These are phyloP conservation scores for Toxotes lorentzi DNA, from an alignment of 2,797 vertebrate genomes.

Conservation along the genomic window DNA sequence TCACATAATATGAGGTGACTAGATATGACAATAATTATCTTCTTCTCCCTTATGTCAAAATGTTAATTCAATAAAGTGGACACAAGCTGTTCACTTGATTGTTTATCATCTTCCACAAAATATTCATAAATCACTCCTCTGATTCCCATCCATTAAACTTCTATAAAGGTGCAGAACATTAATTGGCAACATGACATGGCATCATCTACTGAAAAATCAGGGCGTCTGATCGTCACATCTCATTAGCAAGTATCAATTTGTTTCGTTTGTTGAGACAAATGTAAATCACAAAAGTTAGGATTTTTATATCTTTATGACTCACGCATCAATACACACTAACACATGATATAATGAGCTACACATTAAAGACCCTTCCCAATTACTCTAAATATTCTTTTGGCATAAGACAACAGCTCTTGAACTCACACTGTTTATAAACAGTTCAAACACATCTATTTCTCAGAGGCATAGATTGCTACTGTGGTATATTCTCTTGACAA, in stretches of 20 bases:
- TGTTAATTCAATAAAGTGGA: conserved; percentile 7
- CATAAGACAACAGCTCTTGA: background rate
- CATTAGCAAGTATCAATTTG: background rate
- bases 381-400: background rate
- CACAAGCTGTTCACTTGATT: background rate
- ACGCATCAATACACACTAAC: background rate
- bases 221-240: background rate
- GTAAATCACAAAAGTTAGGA: too few species aligned
- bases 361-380: conserved; percentile 8
- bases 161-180: background rate
- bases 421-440: conserved; percentile 2
- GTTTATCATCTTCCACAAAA: conserved; percentile 1
- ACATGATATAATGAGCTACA: background rate
- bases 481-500: background rate
- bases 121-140: background rate
- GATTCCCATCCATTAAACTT: background rate
- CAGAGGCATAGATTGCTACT: background rate
- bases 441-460: conserved; percentile 4
- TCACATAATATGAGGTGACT: background rate
- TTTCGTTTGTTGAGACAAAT: background rate
- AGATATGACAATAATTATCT: background rate
- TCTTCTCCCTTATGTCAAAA: conserved; percentile 9
- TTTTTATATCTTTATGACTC: background rate
- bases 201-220: background rate
- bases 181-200: background rate